Conservation (phyloP, 2,113 vertebrate species). For the Gambusia holbrooki region DNA sequence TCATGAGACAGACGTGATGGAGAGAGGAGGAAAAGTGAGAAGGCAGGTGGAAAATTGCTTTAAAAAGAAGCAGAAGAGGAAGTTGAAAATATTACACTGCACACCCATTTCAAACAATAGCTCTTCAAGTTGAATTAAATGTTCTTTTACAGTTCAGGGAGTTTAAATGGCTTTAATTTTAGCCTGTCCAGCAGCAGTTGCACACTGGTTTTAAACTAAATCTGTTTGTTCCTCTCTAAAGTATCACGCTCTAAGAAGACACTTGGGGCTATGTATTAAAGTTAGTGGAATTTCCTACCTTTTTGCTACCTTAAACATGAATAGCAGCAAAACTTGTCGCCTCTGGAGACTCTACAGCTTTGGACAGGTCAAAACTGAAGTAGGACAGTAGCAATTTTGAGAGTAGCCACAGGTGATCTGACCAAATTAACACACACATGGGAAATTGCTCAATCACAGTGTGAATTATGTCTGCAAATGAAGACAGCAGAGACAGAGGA, state of each 20-base stretch:
- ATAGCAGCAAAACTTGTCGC: constrained; percentile 4
- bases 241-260: neutral
- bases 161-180: neutral
- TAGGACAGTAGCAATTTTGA: constrained; percentile 30
- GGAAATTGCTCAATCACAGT: constrained; percentile 15
- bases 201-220: neutral
- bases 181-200: neutral
- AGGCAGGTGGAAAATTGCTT: constrained; percentile 21
- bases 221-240: neutral
- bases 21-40: constrained; percentile 1
- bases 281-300: neutral
- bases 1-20: constrained; percentile 43
- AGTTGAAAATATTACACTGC: constrained; percentile 2
- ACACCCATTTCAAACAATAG: neutral
- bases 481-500: constrained; percentile 12
- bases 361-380: constrained; percentile 15
- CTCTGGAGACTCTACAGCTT: neutral
- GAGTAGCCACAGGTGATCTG: constrained; percentile 16
- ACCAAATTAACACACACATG: constrained; percentile 38
- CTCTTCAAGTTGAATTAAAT: neutral
- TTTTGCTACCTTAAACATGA: constrained; percentile 21
- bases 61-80: constrained; percentile 3
- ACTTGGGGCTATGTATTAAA: neutral
- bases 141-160: neutral
- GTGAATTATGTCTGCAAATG: constrained; percentile 24